phyloP scores from a whole-genome alignment of 1,140 invertebrate species.

The Rhyzopertha dominica region DNA sequence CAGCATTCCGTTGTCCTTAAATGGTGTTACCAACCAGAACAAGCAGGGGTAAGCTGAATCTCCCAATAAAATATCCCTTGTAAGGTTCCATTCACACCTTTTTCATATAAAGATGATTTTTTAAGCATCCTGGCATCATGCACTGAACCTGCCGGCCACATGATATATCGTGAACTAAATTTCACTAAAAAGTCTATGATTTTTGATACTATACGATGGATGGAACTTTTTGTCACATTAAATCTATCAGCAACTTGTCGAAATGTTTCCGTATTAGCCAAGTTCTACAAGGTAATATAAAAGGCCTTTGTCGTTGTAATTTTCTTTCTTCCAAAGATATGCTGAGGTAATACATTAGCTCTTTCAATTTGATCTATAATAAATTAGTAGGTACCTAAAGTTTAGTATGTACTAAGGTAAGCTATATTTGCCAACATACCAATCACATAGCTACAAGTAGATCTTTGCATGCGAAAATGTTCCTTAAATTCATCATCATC shows the following conservation, averaged over 20 bases:
- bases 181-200: no score
- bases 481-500: slow-evolving; percentile 4
- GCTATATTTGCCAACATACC: neutral
- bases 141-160: no score
- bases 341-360: neutral
- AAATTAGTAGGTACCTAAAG: no score
- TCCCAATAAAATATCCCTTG: slow-evolving; percentile 2
- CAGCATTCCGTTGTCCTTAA: slow-evolving; percentile 6
- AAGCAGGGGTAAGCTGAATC: slow-evolving; percentile 10
- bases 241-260: slow-evolving; percentile 21
- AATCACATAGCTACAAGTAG: neutral
- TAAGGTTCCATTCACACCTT: no score
- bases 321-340: slow-evolving; percentile 4
- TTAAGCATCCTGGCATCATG: no score
- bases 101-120: no score
- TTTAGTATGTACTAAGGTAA: neutral
- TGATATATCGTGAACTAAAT: no score
- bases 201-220: no score
- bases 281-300: slow-evolving; percentile 19
- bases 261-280: slow-evolving; percentile 23
- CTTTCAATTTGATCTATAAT: no score
- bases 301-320: slow-evolving; percentile 17
- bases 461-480: neutral
- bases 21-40: slow-evolving; percentile 7
- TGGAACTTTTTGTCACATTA: slow-evolving; percentile 11